Evolutionary conservation across 2,797 vertebrate genomes (phyloP).

Genomic region (Semaprochilodus insignis): DNA sequence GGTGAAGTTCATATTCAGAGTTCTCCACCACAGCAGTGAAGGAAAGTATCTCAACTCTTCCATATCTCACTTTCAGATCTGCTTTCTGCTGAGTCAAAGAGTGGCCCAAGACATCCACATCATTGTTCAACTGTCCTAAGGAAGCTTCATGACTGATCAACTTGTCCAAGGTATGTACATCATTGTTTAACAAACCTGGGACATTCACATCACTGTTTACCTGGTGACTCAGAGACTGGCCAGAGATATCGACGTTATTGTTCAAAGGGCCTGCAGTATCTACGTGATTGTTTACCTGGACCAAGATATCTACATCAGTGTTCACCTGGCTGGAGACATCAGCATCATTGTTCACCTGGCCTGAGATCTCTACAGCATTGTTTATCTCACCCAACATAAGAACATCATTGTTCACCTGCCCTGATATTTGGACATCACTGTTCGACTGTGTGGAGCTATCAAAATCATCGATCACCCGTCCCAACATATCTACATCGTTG

Average conservation of each 20-base stretch:
- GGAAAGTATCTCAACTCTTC: conserved; percentile 57
- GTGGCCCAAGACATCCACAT: background rate
- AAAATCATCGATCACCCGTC: background rate
- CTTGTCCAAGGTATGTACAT: background rate
- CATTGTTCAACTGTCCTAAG: conserved; percentile 15
- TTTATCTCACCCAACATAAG: background rate
- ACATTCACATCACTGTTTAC: conserved; percentile 20
- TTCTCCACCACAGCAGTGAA: conserved; percentile 68
- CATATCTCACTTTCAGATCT: conserved; percentile 65
- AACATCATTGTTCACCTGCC: background rate
- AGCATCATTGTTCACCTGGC: background rate
- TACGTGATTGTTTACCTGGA: background rate
- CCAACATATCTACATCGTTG: background rate
- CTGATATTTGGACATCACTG: background rate
- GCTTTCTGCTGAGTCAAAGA: background rate
- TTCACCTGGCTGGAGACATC: background rate
- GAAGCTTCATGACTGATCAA: background rate
- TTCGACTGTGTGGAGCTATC: background rate
- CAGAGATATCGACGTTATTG: background rate
- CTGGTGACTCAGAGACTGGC: background rate
- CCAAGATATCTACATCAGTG: conserved; percentile 12
- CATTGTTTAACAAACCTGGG: background rate
- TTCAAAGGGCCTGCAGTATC: background rate
- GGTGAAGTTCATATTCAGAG: conserved; percentile 63
- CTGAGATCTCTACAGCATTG: conserved; percentile 16